Percentiles rank a stretch among this genome's conserved stretches.
These are phyloP conservation scores for Pampus argenteus DNA, from an alignment of 2,797 vertebrate genomes.

Conservation along the genomic window DNA sequence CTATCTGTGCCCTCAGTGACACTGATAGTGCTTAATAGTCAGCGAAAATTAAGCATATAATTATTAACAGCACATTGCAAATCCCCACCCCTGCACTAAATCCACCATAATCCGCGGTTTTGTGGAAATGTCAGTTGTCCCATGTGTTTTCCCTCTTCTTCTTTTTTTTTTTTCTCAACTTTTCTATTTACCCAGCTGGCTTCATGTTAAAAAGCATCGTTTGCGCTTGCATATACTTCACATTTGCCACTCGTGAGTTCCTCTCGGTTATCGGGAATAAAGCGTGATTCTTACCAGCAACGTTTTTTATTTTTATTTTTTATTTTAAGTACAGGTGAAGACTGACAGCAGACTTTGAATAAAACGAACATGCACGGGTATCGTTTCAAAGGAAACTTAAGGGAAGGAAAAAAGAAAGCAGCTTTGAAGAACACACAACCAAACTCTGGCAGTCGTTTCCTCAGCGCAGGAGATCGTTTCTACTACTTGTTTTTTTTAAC, in stretches of 20 bases:
- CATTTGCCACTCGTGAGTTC: no score
- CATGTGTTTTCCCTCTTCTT: conserved; percentile 44
- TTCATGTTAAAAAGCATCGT: conserved; percentile 41
- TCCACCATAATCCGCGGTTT: conserved; percentile 72
- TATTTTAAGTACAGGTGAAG: conserved; percentile 26
- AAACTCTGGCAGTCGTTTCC: conserved; percentile 9
- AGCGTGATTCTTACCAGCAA: conserved; percentile 35
- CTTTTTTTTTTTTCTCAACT: no score
- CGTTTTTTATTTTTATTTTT: no score
- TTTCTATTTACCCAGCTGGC: conserved; percentile 45
- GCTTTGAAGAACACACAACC: conserved; percentile 2
- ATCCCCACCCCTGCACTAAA: conserved; percentile 75
- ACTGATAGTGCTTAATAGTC: conserved; percentile 77
- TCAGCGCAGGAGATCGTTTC: neutral
- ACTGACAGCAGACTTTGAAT: conserved; percentile 24
- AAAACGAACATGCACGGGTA: neutral
- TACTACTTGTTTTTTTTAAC: conserved; percentile 11
- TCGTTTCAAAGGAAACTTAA: conserved; percentile 46
- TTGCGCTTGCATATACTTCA: conserved; percentile 18
- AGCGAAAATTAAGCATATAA: conserved; percentile 77
- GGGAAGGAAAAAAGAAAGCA: neutral
- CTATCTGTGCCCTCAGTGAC: conserved; percentile 69
- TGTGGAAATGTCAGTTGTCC: conserved; percentile 73
- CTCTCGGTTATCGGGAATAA: conserved; percentile 32
- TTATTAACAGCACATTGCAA: conserved; percentile 75